Evolutionary conservation across 2,113 vertebrate species (phyloP).

Genomic region (Nothobranchius furzeri): DNA sequence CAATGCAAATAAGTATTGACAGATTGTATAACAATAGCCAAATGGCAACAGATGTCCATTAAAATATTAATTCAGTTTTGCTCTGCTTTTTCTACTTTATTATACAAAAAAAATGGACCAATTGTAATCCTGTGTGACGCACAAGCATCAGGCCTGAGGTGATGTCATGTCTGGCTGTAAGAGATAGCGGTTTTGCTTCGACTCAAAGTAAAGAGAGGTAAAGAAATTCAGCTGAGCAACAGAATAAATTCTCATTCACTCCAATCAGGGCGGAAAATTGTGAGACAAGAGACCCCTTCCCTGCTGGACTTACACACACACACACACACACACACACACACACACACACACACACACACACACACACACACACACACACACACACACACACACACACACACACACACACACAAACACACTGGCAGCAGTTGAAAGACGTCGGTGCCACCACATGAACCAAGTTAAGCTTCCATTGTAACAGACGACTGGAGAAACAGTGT

Average conservation of each 20-base stretch:
- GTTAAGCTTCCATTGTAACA: constrained; percentile 64
- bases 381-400: constrained; percentile 24
- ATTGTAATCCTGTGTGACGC: constrained; percentile 14
- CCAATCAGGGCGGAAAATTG: constrained; percentile 84
- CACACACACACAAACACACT: constrained; percentile 26
- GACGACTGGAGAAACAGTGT: constrained; percentile 61
- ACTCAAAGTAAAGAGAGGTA: constrained; percentile 34
- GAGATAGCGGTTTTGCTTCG: constrained; percentile 43
- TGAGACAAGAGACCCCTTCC: constrained; percentile 73
- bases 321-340: constrained; percentile 27
- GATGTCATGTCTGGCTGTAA: constrained; percentile 60
- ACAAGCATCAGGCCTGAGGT: constrained; percentile 39
- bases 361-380: constrained; percentile 26
- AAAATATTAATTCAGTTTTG: not conserved
- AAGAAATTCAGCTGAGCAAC: constrained; percentile 64
- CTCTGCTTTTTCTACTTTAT: not conserved
- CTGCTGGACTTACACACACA: constrained; percentile 30
- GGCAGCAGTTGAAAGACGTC: constrained; percentile 66
- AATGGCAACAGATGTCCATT: not conserved
- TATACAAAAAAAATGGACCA: not conserved
- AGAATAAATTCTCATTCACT: constrained; percentile 75
- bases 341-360: constrained; percentile 3
- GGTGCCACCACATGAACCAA: constrained; percentile 57
- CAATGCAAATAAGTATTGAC: not conserved
- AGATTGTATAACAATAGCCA: no score